Conservation (phyloP, 2,797 vertebrate species). For the Macrochelys suwanniensis region DNA sequence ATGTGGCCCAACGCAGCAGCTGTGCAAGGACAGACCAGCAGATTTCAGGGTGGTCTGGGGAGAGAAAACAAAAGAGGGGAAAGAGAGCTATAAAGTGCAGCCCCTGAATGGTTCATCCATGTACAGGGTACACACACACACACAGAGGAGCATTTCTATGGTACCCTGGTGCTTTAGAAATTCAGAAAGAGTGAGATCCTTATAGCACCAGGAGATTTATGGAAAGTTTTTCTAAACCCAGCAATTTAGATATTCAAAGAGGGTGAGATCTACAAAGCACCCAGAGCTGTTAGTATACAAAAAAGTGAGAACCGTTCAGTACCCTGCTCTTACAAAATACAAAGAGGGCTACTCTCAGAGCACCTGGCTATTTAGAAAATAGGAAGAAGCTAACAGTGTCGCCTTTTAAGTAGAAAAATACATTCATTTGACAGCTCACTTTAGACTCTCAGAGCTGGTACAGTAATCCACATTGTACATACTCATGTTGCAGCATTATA, state of each 20-base stretch:
- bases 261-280: background rate
- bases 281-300: background rate
- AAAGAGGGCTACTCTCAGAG: background rate
- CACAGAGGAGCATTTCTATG: background rate
- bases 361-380: background rate
- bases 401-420: background rate
- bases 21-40: background rate
- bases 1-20: background rate
- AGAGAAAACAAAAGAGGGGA: background rate
- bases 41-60: background rate
- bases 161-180: background rate
- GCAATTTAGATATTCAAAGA: background rate
- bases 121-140: background rate
- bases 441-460: accelerated
- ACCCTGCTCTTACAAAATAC: background rate
- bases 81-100: background rate
- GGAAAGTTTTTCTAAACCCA: background rate
- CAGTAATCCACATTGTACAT: background rate
- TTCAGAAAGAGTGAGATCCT: background rate
- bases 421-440: background rate
- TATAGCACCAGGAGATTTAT: background rate
- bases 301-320: background rate
- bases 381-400: background rate
- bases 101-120: accelerated
- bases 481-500: background rate